These are phyloP conservation scores for Calliscelio sp. DNA, from an alignment of 2,888 invertebrate species.

Conservation along the genomic window DNA sequence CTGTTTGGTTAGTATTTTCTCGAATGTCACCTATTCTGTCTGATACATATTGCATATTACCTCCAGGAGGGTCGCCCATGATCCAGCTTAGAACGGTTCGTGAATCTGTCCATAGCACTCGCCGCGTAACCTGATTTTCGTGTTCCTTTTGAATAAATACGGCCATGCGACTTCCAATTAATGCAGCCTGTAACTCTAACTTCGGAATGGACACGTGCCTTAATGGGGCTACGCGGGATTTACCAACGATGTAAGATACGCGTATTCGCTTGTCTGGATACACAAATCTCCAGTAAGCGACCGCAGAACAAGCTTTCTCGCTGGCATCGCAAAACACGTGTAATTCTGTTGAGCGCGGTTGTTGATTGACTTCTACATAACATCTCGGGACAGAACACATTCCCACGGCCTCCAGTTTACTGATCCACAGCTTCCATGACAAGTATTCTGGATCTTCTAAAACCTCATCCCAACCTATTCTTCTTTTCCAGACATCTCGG, in stretches of 20 bases:
- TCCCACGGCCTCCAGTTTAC: not conserved
- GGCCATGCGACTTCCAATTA: slow-evolving; percentile 33
- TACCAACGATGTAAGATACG: slow-evolving; percentile 4
- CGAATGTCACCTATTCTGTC: slow-evolving; percentile 71
- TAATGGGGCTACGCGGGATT: slow-evolving; percentile 33
- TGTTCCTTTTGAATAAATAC: slow-evolving; percentile 30
- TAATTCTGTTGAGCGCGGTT: not conserved
- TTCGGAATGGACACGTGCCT: slow-evolving; percentile 30
- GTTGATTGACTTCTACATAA: not conserved
- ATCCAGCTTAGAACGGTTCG: slow-evolving; percentile 8
- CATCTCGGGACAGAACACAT: not conserved
- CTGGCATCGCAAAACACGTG: slow-evolving; percentile 49
- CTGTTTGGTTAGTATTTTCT: slow-evolving; percentile 50
- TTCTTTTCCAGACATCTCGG: slow-evolving; percentile 76
- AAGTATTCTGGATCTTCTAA: too few relatives aligned
- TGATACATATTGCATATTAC: too few relatives aligned
- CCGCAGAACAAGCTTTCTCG: slow-evolving; percentile 31
- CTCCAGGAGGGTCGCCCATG: not conserved
- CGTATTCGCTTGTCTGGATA: not conserved
- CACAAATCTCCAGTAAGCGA: slow-evolving; percentile 38
- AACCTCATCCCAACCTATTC: slow-evolving; percentile 70
- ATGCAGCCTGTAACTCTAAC: slow-evolving; percentile 47
- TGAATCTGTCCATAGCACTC: slow-evolving; percentile 32
- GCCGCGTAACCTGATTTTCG: not conserved
- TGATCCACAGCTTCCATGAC: not conserved